Conservation (phyloP, 2,888 invertebrate species). For the Noctua pronuba region DNA sequence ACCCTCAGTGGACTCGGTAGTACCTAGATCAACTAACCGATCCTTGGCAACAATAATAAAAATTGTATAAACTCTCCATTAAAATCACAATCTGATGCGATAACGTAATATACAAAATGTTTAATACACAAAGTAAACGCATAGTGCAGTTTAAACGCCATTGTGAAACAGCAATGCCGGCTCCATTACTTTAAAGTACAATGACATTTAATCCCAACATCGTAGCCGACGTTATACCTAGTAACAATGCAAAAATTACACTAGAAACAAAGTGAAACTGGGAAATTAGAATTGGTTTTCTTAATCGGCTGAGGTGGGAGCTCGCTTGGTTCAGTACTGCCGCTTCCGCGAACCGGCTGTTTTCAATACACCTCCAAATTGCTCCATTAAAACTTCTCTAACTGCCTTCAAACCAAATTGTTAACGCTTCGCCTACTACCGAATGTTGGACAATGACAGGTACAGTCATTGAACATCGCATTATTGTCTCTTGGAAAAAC, state of each 20-base stretch:
- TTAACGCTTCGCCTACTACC: slow-evolving; percentile 75
- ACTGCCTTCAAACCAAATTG: slow-evolving; percentile 78
- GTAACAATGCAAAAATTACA: slow-evolving; percentile 61
- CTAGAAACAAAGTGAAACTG: slow-evolving; percentile 59
- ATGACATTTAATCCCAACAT: slow-evolving; percentile 33
- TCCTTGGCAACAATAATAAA: background rate
- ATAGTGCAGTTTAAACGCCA: slow-evolving; percentile 33
- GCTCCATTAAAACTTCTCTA: slow-evolving; percentile 85
- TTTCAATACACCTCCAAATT: slow-evolving; percentile 84
- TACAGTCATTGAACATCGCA: slow-evolving; percentile 62
- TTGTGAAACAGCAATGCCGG: slow-evolving; percentile 17
- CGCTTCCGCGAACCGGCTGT: slow-evolving; percentile 74
- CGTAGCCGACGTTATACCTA: slow-evolving; percentile 19
- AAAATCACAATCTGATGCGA: background rate
- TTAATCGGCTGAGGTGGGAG: slow-evolving; percentile 73
- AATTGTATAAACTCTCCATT: background rate
- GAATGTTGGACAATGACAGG: slow-evolving; percentile 74
- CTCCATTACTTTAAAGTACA: slow-evolving; percentile 27
- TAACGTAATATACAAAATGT: slow-evolving; percentile 4
- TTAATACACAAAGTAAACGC: slow-evolving; percentile 15
- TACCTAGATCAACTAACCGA: background rate
- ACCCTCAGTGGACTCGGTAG: too few relatives aligned
- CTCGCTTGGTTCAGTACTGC: slow-evolving; percentile 65
- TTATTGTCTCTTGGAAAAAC: slow-evolving; percentile 52
- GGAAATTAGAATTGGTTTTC: slow-evolving; percentile 72